Base-by-base conservation (phyloP, 2,888 invertebrate genomes). In the Caenorhabditis afra region DNA sequence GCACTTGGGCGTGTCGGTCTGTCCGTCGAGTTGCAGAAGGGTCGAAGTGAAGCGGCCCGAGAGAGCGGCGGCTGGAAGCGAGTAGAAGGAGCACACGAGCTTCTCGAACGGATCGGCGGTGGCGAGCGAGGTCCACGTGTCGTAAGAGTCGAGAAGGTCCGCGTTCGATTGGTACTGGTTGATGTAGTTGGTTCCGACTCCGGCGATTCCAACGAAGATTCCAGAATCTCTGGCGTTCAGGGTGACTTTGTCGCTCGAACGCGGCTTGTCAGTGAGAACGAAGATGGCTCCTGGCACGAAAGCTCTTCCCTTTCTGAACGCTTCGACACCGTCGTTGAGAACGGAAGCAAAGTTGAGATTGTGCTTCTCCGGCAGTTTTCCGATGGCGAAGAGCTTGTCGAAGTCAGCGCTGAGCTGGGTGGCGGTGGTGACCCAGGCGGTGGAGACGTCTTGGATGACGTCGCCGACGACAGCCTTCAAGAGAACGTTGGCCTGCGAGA, bases 401-500 rank as follows among this genome's bases (percentile, higher is more conserved):
- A 79, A 79, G 45, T 79, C 78, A 11, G 22, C 39, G 29, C 47
- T 58, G 29, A 79, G 41, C 39, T 62, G n/a, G 14, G 50, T 52
- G 14, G 39, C 5, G 37, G 44, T 47, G 12, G 5, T 22, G 44
- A 47, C 35, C 49, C 57, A 73, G 3, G 11, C 18, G 1, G 39
- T 64, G 14, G 78, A 73, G 35, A 79, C 37, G 8, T 66, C 61
- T 1, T 14, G 37, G 44, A 73, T 62, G 2, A 57, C 45, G 7
- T 37, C 39, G 14, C 14, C 49, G 16, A 57, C 62, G 14, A 57
- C 67, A 4, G 78, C 71, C 44, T 57, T 61, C 61, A 79, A 12
- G 47, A 73, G 66, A 12, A 79, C 49, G 4, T 73, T 62, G 50
- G 62, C 68, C n/a, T 68, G 45, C 41, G 66, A 50, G 66, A 79